Percentiles rank a stretch among this genome's conserved stretches.
Evolutionary conservation across 2,888 invertebrate species (phyloP).

Genomic region (Ptychoptera albimana): DNA sequence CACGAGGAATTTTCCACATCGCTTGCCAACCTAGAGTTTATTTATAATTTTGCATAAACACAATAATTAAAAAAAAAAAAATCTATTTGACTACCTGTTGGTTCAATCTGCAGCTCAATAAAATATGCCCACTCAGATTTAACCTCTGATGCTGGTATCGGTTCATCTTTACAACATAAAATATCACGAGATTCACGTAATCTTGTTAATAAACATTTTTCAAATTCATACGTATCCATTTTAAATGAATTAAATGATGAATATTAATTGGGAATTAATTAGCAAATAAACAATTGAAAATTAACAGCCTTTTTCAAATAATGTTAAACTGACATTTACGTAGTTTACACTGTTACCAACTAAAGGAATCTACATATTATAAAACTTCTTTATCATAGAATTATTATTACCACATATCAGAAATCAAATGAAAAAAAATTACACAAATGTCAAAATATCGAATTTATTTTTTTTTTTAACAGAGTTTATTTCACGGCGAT

Average conservation of each 20-base stretch:
- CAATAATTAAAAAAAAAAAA: too few relatives aligned
- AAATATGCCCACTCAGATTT: slow-evolving; percentile 38
- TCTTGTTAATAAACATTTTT: slow-evolving; percentile 39
- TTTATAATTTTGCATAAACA: background rate
- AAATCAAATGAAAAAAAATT: too few relatives aligned
- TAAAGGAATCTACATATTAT: too few relatives aligned
- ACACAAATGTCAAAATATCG: too few relatives aligned
- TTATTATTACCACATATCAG: too few relatives aligned
- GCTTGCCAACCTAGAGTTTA: slow-evolving; percentile 39
- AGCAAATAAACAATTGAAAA: background rate
- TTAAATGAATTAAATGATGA: slow-evolving; percentile 3
- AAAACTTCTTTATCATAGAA: too few relatives aligned
- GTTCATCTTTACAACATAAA: slow-evolving; percentile 27
- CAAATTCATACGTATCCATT: slow-evolving; percentile 42
- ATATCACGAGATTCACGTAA: slow-evolving; percentile 36
- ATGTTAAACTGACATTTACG: background rate
- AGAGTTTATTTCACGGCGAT: too few relatives aligned
- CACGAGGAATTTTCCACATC: slow-evolving; percentile 43
- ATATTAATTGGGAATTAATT: background rate
- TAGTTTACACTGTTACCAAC: too few relatives aligned
- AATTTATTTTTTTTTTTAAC: too few relatives aligned
- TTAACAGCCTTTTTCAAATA: background rate
- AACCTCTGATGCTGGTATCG: slow-evolving; percentile 21
- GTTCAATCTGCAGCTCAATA: slow-evolving; percentile 38
- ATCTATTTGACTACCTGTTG: slow-evolving; percentile 19